phyloP scores from a whole-genome alignment of 2,113 vertebrate genomes.

The Colinus virginianus region DNA sequence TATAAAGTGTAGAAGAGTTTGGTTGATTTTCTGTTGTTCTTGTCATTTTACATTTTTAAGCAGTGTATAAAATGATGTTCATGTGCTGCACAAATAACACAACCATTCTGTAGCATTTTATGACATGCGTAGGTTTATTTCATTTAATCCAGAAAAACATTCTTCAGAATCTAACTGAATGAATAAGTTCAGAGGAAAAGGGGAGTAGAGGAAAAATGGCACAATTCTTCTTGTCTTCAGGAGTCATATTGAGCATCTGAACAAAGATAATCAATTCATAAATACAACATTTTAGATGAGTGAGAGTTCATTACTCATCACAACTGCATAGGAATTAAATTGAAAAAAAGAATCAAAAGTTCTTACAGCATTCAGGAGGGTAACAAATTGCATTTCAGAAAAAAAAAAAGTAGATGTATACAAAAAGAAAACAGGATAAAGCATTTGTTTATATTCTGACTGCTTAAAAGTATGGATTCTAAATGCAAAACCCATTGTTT shows the following conservation, averaged over 20 bases:
- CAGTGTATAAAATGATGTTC: neutral
- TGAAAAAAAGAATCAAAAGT: neutral
- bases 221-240: neutral
- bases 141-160: neutral
- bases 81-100: neutral
- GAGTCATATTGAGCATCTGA: neutral
- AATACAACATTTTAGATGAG: neutral
- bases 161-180: neutral
- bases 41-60: neutral
- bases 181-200: neutral
- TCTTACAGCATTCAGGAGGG: neutral
- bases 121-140: neutral
- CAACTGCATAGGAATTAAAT: neutral
- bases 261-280: conserved; percentile 17
- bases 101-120: too few species aligned
- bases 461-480: neutral
- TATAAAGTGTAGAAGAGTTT: neutral
- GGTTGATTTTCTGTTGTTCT: neutral
- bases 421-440: neutral
- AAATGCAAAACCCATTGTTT: neutral
- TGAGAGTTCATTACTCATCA: conserved; percentile 33
- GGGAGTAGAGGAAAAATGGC: too few species aligned
- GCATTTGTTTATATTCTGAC: neutral
- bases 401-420: neutral
- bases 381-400: neutral